A percentile compares a stretch with the other conserved stretches of the same genome.
These are phyloP conservation scores for Pontoporia blainvillei DNA, from an alignment of 2,113 vertebrate genomes.

Conservation along the genomic window DNA sequence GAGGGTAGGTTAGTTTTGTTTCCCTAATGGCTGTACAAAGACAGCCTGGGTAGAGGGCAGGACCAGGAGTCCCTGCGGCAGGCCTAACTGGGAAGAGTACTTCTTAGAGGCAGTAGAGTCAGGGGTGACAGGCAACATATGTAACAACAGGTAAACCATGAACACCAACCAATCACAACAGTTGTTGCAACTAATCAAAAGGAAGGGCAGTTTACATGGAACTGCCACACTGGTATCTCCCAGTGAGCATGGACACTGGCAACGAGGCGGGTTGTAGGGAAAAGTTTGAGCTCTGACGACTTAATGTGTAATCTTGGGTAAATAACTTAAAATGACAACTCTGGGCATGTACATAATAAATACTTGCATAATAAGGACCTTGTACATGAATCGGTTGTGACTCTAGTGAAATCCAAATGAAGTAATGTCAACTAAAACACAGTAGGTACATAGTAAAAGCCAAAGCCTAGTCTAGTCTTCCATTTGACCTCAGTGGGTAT, in stretches of 20 bases:
- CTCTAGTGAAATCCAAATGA: neutral
- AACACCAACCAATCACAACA: neutral
- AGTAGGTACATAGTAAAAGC: neutral
- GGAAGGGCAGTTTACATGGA: neutral
- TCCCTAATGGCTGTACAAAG: neutral
- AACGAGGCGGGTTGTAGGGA: neutral
- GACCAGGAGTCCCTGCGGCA: neutral
- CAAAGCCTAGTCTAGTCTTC: neutral
- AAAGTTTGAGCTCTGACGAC: neutral
- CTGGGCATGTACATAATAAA: neutral
- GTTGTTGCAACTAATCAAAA: neutral
- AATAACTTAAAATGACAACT: neutral
- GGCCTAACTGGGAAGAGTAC: neutral
- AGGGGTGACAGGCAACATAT: neutral
- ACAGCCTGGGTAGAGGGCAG: neutral
- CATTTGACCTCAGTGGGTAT: neutral
- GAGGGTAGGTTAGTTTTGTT: neutral
- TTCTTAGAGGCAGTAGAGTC: neutral
- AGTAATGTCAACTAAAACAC: neutral
- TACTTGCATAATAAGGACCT: neutral
- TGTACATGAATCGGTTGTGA: neutral
- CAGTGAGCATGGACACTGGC: fast-evolving
- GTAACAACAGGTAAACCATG: neutral
- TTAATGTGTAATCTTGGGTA: neutral
- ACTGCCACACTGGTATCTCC: neutral